These are phyloP conservation scores for Orientallactaga bullata DNA, from an alignment of 2,113 vertebrate genomes.

Conservation along the genomic window DNA sequence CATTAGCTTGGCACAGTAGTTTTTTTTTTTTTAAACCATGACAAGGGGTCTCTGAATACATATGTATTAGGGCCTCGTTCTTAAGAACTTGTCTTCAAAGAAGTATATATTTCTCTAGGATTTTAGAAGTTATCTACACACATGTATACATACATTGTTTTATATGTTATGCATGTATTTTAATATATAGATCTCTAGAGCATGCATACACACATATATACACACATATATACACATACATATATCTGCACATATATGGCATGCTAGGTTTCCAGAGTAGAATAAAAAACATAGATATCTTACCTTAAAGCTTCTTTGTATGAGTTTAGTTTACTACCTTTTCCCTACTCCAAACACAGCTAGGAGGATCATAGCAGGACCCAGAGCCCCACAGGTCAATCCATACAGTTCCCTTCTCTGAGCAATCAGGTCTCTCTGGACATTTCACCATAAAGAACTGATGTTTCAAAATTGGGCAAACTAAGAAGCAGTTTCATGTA, in stretches of 20 bases:
- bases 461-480: slow-evolving; percentile 47
- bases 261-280: background rate
- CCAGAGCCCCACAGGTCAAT: background rate
- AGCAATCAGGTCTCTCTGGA: background rate
- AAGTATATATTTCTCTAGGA: background rate
- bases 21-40: background rate
- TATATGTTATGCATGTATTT: too few species aligned
- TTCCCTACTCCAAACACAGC: background rate
- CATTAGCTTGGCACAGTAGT: background rate
- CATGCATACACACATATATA: background rate
- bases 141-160: background rate
- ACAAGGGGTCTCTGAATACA: background rate
- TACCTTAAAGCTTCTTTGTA: background rate
- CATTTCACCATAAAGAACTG: slow-evolving; percentile 24
- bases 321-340: background rate
- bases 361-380: background rate
- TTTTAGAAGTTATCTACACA: background rate
- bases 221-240: background rate
- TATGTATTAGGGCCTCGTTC: background rate
- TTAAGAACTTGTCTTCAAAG: slow-evolving; percentile 13
- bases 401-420: background rate
- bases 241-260: background rate
- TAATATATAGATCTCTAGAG: background rate
- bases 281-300: background rate
- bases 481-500: slow-evolving; percentile 12